phyloP scores from a whole-genome alignment of 2,113 vertebrate species.

The Siniperca chuatsi region DNA sequence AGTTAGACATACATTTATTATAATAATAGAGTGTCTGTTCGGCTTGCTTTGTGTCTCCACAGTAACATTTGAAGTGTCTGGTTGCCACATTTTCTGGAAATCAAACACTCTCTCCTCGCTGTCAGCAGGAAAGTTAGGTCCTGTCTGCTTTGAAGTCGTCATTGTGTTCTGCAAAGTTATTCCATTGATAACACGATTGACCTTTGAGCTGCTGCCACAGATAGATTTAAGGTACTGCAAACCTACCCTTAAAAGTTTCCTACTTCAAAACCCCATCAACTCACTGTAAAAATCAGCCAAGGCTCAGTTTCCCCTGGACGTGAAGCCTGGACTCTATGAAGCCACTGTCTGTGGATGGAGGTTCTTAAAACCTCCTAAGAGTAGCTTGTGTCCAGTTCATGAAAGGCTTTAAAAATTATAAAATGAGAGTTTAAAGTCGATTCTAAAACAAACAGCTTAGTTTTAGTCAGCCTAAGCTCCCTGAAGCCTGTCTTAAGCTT shows the following conservation, averaged over 20 bases:
- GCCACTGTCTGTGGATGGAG: background rate
- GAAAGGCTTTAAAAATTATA: background rate
- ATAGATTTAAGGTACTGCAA: conserved; percentile 70
- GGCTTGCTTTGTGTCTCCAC: conserved; percentile 5
- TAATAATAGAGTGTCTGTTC: background rate
- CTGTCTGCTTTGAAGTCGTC: conserved; percentile 63
- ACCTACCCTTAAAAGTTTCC: conserved; percentile 37
- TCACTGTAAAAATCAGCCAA: conserved; percentile 11
- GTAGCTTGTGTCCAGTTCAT: background rate
- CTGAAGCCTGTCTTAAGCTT: background rate
- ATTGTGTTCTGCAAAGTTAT: conserved; percentile 64
- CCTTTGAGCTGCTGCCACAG: conserved; percentile 43
- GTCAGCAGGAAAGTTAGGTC: conserved; percentile 47
- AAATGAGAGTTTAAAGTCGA: background rate
- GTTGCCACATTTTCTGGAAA: conserved; percentile 57
- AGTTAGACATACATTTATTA: background rate
- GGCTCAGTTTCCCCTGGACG: background rate
- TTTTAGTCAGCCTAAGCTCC: background rate
- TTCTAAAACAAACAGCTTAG: background rate
- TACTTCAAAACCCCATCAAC: conserved; percentile 50
- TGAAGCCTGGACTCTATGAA: conserved; percentile 14
- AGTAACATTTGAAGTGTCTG: conserved; percentile 57
- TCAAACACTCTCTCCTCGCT: conserved; percentile 60
- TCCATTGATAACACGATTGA: conserved; percentile 57
- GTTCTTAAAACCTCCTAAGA: conserved; percentile 9